phyloP scores from a whole-genome alignment of 2,113 vertebrate species.

The Leuciscus idus region DNA sequence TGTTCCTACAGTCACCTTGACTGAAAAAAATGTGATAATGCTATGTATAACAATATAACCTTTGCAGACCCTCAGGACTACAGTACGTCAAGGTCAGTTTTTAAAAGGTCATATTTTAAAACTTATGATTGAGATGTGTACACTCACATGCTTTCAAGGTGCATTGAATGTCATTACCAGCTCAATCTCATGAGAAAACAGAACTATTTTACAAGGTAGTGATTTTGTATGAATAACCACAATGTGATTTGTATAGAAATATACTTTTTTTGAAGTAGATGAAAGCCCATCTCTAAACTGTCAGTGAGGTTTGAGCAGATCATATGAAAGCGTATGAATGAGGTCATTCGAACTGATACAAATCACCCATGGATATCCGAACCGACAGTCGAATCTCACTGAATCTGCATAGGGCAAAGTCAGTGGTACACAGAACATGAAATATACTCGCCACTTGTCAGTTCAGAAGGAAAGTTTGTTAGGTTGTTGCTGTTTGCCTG shows the following conservation, averaged over 20 bases:
- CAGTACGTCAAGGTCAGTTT: not conserved
- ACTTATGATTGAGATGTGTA: not conserved
- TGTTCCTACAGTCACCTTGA: not conserved
- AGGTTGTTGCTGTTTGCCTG: no score
- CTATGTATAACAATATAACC: no score
- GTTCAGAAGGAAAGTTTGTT: no score
- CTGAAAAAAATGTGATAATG: not conserved
- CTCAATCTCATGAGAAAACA: not conserved
- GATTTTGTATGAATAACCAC: not conserved
- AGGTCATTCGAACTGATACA: no score
- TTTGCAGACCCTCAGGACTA: no score
- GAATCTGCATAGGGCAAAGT: no score
- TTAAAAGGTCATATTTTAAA: not conserved
- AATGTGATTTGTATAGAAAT: not conserved
- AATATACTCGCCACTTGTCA: no score
- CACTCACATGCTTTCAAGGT: not conserved
- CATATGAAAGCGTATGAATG: not conserved
- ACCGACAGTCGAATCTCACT: no score
- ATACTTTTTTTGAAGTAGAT: not conserved
- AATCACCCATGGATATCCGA: no score
- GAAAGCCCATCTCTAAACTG: not conserved
- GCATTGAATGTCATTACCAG: not conserved
- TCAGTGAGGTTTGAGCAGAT: not conserved
- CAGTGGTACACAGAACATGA: no score
- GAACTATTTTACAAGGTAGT: not conserved